Base-by-base conservation (phyloP, 2,113 vertebrate genomes). In the Macaca mulatta region DNA sequence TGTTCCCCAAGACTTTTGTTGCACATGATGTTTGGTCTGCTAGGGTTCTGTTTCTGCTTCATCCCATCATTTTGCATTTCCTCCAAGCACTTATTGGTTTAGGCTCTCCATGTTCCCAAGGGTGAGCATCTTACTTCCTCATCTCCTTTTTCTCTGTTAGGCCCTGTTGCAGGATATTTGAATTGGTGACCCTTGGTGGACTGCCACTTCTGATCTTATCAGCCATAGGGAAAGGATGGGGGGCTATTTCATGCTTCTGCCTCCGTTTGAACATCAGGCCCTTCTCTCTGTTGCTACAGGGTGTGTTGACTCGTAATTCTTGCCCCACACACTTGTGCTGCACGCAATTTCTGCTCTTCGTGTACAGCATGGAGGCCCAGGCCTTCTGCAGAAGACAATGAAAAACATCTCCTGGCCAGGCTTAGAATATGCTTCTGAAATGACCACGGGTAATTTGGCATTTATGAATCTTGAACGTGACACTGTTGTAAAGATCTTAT, bases 271-370 rank as follows among this genome's bases (percentile, higher is more conserved):
- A 22, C n/a, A 4, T 38, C 7, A 70, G 75, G 9, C 38, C 57
- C 22, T 50, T 40, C 22, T 40, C 22, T 50, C 43, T 50, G 0
- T 45, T 30, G 25, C 59, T 22, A 27, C 10, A 59, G 84, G 16
- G 40, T 35, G 22, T 79, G 30, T 27, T 1, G 61, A 30, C 18
- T 57, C 5, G 1, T 27, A 57, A 74, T 40, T n/a, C 45, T 38
- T 48, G 48, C 61, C 9, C 35, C 5, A 3, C n/a, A 79, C 11
- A 35, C 74, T 69, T n/a, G 38, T 11, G 32, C 5, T 43, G 45
- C 22, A 9, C 4, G 0, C 1, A 14, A 1, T 70, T 30, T 8
- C 50, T 57, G 61, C 22, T 43, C 48, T 35, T 40, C 3, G 3
- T 17, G 8, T 17, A 27, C 22, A 22, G 50, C 40, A 23, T 61